Conservation (phyloP, 2,888 invertebrate genomes). For the Lochmaea capreae region DNA sequence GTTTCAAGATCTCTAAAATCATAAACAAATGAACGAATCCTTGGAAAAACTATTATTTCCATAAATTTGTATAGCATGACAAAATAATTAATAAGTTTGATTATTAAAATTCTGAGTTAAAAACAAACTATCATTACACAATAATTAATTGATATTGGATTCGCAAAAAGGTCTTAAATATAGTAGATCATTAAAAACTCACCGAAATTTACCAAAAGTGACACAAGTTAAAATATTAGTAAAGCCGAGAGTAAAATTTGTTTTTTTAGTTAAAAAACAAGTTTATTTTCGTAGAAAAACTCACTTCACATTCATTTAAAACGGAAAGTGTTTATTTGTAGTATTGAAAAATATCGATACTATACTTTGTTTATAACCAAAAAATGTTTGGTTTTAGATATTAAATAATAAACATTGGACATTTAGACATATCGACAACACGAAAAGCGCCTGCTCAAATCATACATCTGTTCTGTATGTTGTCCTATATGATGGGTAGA, state of each 20-base stretch:
- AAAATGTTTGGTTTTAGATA: slow-evolving; percentile 36
- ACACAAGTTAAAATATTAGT: background rate
- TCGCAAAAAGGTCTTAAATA: background rate
- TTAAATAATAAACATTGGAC: slow-evolving; percentile 47
- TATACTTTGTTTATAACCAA: slow-evolving; percentile 28
- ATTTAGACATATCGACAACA: slow-evolving; percentile 53
- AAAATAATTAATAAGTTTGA: too few species aligned
- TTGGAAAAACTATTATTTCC: too few species aligned
- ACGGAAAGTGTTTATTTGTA: background rate
- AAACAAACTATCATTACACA: too few species aligned
- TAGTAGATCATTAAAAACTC: slow-evolving; percentile 13
- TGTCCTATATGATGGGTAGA: background rate
- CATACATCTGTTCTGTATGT: slow-evolving; percentile 38
- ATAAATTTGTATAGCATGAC: too few species aligned
- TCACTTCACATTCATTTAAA: slow-evolving; percentile 25
- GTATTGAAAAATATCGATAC: background rate
- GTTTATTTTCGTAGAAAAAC: slow-evolving; percentile 25
- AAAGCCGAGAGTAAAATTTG: too few species aligned
- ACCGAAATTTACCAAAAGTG: slow-evolving; percentile 19
- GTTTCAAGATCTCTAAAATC: background rate
- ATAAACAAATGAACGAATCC: background rate
- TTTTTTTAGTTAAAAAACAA: slow-evolving; percentile 37
- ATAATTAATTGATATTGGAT: too few species aligned
- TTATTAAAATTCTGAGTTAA: too few species aligned
- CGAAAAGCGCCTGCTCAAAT: slow-evolving; percentile 52